Evolutionary conservation across 2,113 vertebrate species (phyloP).

Genomic region (Oreochromis niloticus): DNA sequence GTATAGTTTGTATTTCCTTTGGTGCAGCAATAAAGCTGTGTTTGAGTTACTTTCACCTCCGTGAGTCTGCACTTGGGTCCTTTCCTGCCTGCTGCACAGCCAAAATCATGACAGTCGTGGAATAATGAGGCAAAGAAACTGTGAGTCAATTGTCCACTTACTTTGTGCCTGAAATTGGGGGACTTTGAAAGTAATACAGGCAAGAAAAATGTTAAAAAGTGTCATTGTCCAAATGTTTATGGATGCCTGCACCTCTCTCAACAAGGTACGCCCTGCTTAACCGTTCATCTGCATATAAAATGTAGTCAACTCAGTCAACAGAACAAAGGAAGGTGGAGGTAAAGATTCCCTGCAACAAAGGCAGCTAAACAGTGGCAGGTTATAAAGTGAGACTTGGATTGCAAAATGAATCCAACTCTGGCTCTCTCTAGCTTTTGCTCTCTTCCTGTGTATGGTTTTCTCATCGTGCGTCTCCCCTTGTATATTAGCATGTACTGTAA

Average conservation of each 20-base stretch:
- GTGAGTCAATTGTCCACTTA: neutral
- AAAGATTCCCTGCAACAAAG: neutral
- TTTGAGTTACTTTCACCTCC: neutral
- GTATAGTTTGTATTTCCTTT: neutral
- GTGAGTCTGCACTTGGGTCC: neutral
- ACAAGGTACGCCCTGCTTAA: fast-evolving
- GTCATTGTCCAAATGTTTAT: neutral
- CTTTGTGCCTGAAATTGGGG: fast-evolving
- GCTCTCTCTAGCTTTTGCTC: neutral
- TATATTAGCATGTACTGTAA: neutral
- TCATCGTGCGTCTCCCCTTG: neutral
- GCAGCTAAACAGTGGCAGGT: neutral
- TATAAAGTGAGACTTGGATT: neutral
- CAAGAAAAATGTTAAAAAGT: neutral
- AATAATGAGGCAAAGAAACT: neutral
- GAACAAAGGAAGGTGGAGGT: fast-evolving
- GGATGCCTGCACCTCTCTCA: neutral
- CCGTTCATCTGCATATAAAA: neutral
- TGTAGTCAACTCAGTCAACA: neutral
- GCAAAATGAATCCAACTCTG: neutral
- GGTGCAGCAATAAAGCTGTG: neutral
- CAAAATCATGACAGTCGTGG: fast-evolving
- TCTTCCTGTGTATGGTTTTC: neutral
- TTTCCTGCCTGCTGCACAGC: neutral
- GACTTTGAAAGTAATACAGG: neutral